Evolutionary conservation across 2,797 vertebrate genomes (phyloP).

Genomic region (Chrysocyon brachyurus): DNA sequence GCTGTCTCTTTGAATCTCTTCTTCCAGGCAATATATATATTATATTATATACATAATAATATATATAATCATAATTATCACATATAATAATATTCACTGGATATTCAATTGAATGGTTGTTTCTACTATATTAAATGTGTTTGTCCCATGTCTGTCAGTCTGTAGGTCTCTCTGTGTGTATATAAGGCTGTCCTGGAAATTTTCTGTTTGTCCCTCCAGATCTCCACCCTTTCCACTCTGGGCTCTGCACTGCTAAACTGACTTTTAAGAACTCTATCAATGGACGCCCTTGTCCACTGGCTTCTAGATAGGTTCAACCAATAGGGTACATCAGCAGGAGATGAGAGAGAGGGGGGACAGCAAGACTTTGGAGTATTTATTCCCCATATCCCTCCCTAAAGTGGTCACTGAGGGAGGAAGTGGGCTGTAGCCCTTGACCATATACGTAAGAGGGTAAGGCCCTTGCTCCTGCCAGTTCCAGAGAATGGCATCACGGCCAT

Average conservation of each 20-base stretch:
- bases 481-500: neutral
- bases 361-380: neutral
- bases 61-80: neutral
- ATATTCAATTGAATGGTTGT: neutral
- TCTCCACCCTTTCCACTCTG: neutral
- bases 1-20: neutral
- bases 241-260: neutral
- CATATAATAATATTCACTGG: neutral
- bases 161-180: neutral
- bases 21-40: neutral
- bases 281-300: neutral
- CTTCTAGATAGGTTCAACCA: neutral
- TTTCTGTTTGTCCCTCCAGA: neutral
- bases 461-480: neutral
- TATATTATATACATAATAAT: neutral
- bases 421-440: neutral
- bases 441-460: neutral
- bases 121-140: neutral
- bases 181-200: neutral
- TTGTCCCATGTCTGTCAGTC: neutral
- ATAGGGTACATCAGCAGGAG: neutral
- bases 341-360: neutral
- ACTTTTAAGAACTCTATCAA: neutral
- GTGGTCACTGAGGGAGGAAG: neutral
- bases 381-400: neutral